These are phyloP conservation scores for Phalloptychus januarius DNA, from an alignment of 2,797 vertebrate genomes.

Conservation along the genomic window DNA sequence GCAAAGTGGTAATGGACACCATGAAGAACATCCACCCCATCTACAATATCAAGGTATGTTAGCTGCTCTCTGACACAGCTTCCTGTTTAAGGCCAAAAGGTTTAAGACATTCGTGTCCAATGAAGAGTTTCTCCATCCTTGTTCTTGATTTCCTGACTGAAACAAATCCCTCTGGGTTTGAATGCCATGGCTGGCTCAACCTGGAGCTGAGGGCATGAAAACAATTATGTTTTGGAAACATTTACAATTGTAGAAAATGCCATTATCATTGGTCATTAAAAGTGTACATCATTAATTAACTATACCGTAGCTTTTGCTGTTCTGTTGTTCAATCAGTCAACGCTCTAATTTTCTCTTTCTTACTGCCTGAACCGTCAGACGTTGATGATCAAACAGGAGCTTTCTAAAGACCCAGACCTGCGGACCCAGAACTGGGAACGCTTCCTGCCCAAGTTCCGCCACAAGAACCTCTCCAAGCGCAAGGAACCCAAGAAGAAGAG, in stretches of 20 bases:
- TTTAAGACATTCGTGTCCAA: constrained; percentile 29
- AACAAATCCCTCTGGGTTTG: constrained; percentile 53
- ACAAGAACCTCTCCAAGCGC: constrained; percentile 91
- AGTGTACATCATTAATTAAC: neutral
- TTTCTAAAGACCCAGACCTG: constrained; percentile 91
- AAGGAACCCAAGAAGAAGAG: constrained; percentile 92
- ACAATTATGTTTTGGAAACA: too few relatives aligned
- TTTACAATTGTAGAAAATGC: neutral
- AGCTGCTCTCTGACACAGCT: neutral
- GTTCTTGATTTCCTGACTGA: constrained; percentile 75
- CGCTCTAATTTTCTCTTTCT: neutral
- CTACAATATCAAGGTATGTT: constrained; percentile 95
- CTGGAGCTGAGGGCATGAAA: constrained; percentile 71
- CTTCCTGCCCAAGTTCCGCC: constrained; percentile 93
- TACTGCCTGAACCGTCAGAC: constrained; percentile 72
- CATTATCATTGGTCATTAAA: neutral
- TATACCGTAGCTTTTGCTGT: neutral
- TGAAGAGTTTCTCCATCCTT: constrained; percentile 79
- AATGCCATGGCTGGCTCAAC: constrained; percentile 44
- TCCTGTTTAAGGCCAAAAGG: neutral
- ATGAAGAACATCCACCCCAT: constrained; percentile 99
- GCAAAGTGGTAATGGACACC: constrained; percentile 96
- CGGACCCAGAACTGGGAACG: constrained; percentile 91
- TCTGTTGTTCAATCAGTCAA: neutral
- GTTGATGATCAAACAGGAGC: constrained; percentile 96